Conservation (phyloP, 2,113 vertebrate genomes). For the Channa argus region DNA sequence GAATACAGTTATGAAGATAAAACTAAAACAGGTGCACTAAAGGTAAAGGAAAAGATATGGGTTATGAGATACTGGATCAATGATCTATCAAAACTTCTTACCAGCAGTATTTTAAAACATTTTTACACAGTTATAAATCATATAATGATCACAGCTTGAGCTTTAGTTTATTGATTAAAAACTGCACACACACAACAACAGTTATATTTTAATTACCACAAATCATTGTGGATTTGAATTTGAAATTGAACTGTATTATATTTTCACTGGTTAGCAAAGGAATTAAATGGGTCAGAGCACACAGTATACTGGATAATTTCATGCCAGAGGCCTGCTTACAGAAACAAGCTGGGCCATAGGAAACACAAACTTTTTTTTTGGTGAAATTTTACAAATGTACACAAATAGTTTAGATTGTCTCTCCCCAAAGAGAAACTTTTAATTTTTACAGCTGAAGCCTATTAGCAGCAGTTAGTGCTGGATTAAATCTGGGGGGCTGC, state of each 20-base stretch:
- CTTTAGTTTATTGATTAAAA: too few relatives aligned
- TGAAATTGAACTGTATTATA: not conserved
- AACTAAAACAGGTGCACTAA: too few relatives aligned
- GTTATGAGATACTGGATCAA: too few relatives aligned
- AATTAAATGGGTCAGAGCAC: not conserved
- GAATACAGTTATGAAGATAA: too few relatives aligned
- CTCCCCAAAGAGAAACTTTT: not conserved
- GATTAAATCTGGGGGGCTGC: conserved; percentile 1
- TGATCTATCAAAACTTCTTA: too few relatives aligned
- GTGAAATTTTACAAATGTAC: not conserved
- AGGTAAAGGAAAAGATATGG: too few relatives aligned
- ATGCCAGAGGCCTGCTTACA: not conserved
- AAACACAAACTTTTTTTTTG: not conserved
- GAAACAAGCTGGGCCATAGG: not conserved
- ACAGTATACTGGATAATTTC: not conserved
- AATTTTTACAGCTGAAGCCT: not conserved
- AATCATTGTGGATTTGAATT: not conserved
- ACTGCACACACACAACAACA: too few relatives aligned
- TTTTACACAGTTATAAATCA: too few relatives aligned
- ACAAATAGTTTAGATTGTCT: not conserved
- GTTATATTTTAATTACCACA: not conserved
- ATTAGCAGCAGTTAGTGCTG: not conserved
- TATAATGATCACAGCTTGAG: too few relatives aligned
- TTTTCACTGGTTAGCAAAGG: not conserved
- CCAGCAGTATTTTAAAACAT: too few relatives aligned